Percentiles rank a stretch among this genome's conserved stretches.
Conservation (phyloP, 2,797 vertebrate species). For the Gymnopithys bicolor region DNA sequence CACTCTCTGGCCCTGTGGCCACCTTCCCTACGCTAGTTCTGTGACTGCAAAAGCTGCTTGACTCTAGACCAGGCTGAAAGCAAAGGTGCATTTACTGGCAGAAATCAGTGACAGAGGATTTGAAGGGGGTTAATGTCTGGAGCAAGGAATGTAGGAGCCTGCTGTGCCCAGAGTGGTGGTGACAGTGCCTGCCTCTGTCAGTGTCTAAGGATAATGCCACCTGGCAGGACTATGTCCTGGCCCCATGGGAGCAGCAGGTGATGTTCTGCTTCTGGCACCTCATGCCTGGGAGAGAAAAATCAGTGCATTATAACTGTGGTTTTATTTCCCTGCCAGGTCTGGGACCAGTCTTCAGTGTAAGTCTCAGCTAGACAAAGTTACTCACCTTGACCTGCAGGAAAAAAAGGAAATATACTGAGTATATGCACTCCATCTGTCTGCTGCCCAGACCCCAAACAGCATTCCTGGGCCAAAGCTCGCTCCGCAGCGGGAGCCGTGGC, state of each 20-base stretch:
- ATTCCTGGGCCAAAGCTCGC: constrained; percentile 43
- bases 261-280: not conserved
- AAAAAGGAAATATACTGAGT: constrained; percentile 63
- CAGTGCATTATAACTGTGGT: not conserved
- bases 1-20: not conserved
- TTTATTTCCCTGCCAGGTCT: constrained; percentile 83
- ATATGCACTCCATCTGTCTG: constrained; percentile 40
- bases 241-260: not conserved
- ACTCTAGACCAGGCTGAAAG: not conserved
- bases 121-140: not conserved
- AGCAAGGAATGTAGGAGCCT: not conserved
- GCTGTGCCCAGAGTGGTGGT: not conserved
- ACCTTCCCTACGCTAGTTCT: not conserved
- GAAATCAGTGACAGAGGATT: not conserved
- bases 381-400: constrained; percentile 77
- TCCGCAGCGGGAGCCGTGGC: not conserved
- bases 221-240: not conserved
- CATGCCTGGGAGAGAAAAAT: fast-evolving
- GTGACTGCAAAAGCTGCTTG: not conserved
- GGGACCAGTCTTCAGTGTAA: constrained; percentile 99
- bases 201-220: not conserved
- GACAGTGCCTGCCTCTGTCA: not conserved
- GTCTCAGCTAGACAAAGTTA: constrained; percentile 69
- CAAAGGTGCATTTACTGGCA: not conserved
- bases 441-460: constrained; percentile 47